phyloP scores from a whole-genome alignment of 2,797 vertebrate species.

The Lacerta agilis region DNA sequence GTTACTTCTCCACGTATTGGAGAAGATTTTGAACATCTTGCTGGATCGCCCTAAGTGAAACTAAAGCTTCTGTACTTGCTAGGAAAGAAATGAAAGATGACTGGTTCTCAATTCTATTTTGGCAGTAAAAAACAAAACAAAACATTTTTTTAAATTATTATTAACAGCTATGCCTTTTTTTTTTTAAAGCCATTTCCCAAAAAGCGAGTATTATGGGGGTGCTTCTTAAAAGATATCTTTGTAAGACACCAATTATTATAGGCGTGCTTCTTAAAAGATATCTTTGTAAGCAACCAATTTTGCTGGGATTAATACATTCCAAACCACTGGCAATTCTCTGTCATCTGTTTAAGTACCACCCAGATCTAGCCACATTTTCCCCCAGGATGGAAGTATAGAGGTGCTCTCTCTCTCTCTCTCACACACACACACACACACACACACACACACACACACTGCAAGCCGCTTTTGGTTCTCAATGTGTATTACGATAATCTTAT shows the following conservation, averaged over 20 bases:
- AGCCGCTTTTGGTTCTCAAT: background rate
- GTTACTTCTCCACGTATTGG: background rate
- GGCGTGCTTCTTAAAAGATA: background rate
- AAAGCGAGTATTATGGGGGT: background rate
- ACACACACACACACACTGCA: too few relatives aligned
- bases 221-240: background rate
- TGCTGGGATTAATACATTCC: background rate
- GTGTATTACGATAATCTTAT: background rate
- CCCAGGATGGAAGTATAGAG: too few relatives aligned
- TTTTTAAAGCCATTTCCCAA: background rate
- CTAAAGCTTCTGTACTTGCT: background rate
- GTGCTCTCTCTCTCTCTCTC: rapidly evolving
- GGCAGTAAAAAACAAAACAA: too few relatives aligned
- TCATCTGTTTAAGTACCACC: background rate
- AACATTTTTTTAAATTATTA: too few relatives aligned
- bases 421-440: too few relatives aligned
- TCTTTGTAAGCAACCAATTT: background rate
- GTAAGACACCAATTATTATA: background rate
- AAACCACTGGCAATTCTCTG: background rate
- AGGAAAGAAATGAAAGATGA: background rate
- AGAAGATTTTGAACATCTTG: background rate
- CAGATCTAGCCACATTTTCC: background rate
- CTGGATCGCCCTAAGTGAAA: background rate
- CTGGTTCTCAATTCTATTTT: background rate
- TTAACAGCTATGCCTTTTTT: background rate